phyloP scores from a whole-genome alignment of 37 sponge, comb jelly and placozoan genomes.

The Geodia barretti region DNA sequence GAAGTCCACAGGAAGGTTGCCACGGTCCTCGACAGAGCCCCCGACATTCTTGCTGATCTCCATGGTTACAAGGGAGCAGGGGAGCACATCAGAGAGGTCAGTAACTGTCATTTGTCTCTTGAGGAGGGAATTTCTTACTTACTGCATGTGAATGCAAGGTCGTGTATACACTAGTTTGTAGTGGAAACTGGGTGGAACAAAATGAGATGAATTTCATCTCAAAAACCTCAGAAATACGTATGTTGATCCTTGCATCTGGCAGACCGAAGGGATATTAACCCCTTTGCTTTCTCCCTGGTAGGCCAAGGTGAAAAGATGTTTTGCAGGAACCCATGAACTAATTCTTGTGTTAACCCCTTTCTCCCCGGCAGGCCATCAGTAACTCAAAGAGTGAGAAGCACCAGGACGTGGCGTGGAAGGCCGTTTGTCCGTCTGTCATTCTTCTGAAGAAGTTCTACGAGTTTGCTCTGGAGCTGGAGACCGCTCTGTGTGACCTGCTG shows the following conservation, averaged over 20 bases:
- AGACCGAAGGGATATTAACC: too few species aligned
- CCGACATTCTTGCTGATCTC: slow-evolving; percentile 68
- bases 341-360: not conserved
- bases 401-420: slow-evolving; percentile 83
- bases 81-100: slow-evolving; percentile 91
- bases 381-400: slow-evolving; percentile 72
- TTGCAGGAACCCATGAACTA: too few species aligned
- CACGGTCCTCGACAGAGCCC: slow-evolving; percentile 52
- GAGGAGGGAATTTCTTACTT: too few species aligned
- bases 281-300: too few species aligned
- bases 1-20: slow-evolving; percentile 70
- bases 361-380: slow-evolving; percentile 79
- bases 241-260: too few species aligned
- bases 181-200: too few species aligned
- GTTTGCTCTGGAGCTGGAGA: slow-evolving; percentile 75
- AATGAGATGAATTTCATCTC: too few species aligned
- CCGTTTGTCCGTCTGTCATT: slow-evolving; percentile 77
- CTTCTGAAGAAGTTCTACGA: slow-evolving; percentile 75
- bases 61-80: slow-evolving; percentile 88
- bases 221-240: too few species aligned
- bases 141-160: too few species aligned
- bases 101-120: too few species aligned
- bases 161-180: too few species aligned
- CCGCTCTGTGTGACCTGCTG: slow-evolving; percentile 63
- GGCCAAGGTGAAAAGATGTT: too few species aligned